Evolutionary conservation across 1,140 invertebrate genomes (phyloP).

Genomic region (Sarcophaga peregrina): DNA sequence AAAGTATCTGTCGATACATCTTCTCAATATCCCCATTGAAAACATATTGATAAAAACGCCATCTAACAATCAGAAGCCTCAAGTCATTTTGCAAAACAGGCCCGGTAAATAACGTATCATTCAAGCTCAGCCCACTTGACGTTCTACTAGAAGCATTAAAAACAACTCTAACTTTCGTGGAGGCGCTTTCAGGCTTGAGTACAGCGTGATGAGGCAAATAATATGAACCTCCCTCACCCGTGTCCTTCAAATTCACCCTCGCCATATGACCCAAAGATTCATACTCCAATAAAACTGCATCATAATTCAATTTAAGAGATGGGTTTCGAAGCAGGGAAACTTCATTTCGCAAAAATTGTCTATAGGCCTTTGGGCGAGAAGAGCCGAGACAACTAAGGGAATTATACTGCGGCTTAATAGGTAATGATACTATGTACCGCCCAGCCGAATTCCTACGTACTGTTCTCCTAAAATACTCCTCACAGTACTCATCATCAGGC

Average conservation of each 20-base stretch:
- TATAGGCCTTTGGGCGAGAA: neutral
- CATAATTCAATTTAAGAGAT: neutral
- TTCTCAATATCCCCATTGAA: slow-evolving; percentile 28
- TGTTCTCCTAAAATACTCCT: neutral
- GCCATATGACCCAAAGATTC: neutral
- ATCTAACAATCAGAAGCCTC: too few species aligned
- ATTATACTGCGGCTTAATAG: too few species aligned
- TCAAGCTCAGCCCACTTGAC: neutral
- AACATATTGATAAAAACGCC: slow-evolving; percentile 21
- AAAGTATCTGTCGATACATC: slow-evolving; percentile 31
- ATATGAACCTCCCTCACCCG: neutral
- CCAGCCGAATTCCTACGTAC: neutral
- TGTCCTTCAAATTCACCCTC: neutral
- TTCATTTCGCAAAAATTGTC: neutral
- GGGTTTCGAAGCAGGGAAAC: neutral
- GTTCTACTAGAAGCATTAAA: neutral
- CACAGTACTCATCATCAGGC: neutral
- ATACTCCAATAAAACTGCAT: neutral
- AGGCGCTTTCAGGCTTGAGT: neutral
- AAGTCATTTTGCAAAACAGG: too few species aligned
- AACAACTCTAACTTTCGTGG: too few species aligned
- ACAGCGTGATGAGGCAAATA: slow-evolving; percentile 6
- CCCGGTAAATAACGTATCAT: neutral
- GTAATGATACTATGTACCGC: neutral
- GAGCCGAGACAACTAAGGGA: neutral